Conservation (phyloP, 1,140 invertebrate genomes). For the Brachionus calyciflorus region DNA sequence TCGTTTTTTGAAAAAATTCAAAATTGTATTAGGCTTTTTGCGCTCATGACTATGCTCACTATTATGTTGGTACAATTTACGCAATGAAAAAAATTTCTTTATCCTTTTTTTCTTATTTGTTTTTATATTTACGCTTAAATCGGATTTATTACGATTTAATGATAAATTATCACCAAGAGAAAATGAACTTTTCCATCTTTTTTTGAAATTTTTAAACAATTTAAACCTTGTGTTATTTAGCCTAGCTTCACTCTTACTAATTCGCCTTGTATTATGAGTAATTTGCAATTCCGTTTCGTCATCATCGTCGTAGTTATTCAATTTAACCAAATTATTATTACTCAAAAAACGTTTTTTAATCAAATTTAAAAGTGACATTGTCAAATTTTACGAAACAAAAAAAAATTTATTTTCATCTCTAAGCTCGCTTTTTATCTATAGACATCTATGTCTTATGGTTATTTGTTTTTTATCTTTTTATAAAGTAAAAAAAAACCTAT, state of each 20-base stretch:
- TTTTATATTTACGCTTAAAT: not conserved
- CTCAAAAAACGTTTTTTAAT: constrained; percentile 17
- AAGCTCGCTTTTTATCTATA: constrained; percentile 17
- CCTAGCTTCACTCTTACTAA: not conserved
- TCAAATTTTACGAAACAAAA: not conserved
- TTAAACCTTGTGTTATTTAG: not conserved
- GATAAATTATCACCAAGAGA: not conserved
- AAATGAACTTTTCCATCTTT: constrained; percentile 23
- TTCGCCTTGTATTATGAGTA: not conserved
- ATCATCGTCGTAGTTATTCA: too few relatives aligned
- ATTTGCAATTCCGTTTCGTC: too few relatives aligned
- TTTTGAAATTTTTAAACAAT: constrained; percentile 16
- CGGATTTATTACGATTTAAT: not conserved
- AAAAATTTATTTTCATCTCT: not conserved
- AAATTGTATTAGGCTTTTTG: not conserved
- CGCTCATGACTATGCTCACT: not conserved
- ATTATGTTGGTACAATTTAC: constrained; percentile 15
- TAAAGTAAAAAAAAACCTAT: not conserved
- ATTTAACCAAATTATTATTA: not conserved
- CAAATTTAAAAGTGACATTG: constrained; percentile 18
- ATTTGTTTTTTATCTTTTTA: constrained; percentile 4
- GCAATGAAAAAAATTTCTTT: not conserved
- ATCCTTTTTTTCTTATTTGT: not conserved
- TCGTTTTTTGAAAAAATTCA: constrained; percentile 31
- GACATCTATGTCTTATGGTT: constrained; percentile 7